A percentile compares a stretch with the other conserved stretches of the same genome.
phyloP scores from a whole-genome alignment of 2,888 invertebrate species.

The Oxyscelio sp. region DNA sequence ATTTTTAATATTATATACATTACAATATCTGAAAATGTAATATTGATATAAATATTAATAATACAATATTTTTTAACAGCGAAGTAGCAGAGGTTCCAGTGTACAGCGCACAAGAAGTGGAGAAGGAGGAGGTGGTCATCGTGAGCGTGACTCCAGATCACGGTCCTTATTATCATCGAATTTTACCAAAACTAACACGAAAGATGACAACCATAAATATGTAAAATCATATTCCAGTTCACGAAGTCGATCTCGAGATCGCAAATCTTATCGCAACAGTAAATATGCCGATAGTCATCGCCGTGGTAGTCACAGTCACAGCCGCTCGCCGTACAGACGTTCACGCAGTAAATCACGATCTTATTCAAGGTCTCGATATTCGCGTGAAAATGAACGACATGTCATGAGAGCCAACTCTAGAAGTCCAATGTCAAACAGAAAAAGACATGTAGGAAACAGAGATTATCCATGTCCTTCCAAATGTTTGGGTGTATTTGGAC shows the following conservation, averaged over 20 bases:
- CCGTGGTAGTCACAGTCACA: slow-evolving; percentile 89
- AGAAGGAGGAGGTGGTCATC: slow-evolving; percentile 66
- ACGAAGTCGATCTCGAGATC: slow-evolving; percentile 88
- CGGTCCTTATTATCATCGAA: slow-evolving; percentile 87
- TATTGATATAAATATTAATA: too few relatives aligned
- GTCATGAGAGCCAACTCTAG: slow-evolving; percentile 92
- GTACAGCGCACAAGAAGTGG: too few relatives aligned
- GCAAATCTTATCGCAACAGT: slow-evolving; percentile 85
- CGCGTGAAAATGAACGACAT: slow-evolving; percentile 90
- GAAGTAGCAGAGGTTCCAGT: too few relatives aligned
- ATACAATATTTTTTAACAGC: too few relatives aligned
- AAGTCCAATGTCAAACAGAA: slow-evolving; percentile 95
- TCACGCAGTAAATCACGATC: slow-evolving; percentile 92
- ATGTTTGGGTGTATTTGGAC: slow-evolving; percentile 98
- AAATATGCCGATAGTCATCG: slow-evolving; percentile 84
- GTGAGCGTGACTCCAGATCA: slow-evolving; percentile 83
- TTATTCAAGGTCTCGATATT: slow-evolving; percentile 89
- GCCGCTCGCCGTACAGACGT: slow-evolving; percentile 91
- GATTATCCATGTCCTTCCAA: slow-evolving; percentile 96
- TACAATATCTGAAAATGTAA: too few relatives aligned
- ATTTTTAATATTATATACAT: too few relatives aligned
- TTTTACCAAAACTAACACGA: too few relatives aligned
- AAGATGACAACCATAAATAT: slow-evolving; percentile 83
- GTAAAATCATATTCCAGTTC: slow-evolving; percentile 88
- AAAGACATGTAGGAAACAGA: slow-evolving; percentile 93